Conservation (phyloP, 2,888 invertebrate genomes). For the Ectemnius cavifrons region DNA sequence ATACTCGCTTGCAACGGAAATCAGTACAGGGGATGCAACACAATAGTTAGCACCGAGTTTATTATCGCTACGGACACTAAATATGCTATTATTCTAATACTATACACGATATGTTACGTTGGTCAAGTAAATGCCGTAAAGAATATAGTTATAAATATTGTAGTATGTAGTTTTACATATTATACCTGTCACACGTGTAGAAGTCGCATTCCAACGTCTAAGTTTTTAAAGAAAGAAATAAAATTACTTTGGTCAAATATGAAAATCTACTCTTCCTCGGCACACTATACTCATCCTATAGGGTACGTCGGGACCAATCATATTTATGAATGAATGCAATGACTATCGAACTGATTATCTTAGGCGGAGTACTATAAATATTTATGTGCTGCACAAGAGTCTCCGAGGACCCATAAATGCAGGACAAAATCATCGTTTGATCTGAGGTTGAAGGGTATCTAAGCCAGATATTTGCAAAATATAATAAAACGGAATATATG, state of each 20-base stretch:
- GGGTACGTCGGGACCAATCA: too few species aligned
- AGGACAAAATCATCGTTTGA: too few species aligned
- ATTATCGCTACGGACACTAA: constrained; percentile 54
- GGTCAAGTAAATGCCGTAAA: constrained; percentile 59
- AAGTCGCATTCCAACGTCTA: constrained; percentile 76
- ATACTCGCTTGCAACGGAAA: constrained; percentile 53
- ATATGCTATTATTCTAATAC: constrained; percentile 49
- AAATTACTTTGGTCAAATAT: constrained; percentile 73
- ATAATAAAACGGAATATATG: too few species aligned
- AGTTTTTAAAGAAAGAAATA: constrained; percentile 75
- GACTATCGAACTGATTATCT: too few species aligned
- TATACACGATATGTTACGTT: constrained; percentile 58
- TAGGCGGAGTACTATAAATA: too few species aligned
- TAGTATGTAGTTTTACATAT: constrained; percentile 77
- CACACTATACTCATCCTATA: not conserved
- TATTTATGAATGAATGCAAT: too few species aligned
- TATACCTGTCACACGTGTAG: constrained; percentile 76
- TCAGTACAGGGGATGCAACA: constrained; percentile 53
- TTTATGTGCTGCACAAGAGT: too few species aligned
- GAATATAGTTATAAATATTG: constrained; percentile 71
- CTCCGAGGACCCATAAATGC: too few species aligned
- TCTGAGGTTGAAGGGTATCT: too few species aligned
- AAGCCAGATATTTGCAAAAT: too few species aligned
- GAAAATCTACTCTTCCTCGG: constrained; percentile 1
- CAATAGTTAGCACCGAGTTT: constrained; percentile 46